Conservation (phyloP, 2,888 invertebrate species). For the Brenthis hecate region DNA sequence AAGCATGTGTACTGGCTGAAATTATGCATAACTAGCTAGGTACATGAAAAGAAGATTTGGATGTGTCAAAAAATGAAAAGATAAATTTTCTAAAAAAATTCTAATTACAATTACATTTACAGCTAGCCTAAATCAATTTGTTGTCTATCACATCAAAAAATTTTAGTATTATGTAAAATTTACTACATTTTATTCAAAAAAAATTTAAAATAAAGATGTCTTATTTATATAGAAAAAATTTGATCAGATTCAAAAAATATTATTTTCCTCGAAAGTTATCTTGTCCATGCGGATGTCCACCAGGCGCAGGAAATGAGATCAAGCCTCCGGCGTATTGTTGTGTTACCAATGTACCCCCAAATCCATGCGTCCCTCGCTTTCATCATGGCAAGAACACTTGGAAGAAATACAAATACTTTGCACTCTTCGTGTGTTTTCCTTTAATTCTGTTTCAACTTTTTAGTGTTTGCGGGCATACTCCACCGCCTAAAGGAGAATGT, state of each 20-base stretch:
- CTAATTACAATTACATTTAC: too few species aligned
- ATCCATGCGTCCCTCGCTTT: constrained; percentile 57
- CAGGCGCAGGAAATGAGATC: constrained; percentile 52
- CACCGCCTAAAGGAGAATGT: constrained; percentile 53
- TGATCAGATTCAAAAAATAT: constrained; percentile 46
- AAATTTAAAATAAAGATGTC: constrained; percentile 15
- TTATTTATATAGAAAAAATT: constrained; percentile 16
- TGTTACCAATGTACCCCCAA: constrained; percentile 52
- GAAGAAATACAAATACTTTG: constrained; percentile 59
- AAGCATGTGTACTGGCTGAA: too few species aligned
- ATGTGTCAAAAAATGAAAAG: too few species aligned
- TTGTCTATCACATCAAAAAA: not conserved
- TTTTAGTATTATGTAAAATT: constrained; percentile 4
- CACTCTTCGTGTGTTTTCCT: constrained; percentile 60
- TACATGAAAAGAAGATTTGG: too few species aligned
- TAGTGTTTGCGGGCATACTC: constrained; percentile 46
- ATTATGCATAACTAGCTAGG: too few species aligned
- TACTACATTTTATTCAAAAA: not conserved
- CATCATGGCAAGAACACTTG: constrained; percentile 56
- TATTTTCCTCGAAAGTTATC: constrained; percentile 55
- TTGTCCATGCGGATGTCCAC: constrained; percentile 51
- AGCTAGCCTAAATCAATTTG: not conserved
- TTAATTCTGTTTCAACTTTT: constrained; percentile 57
- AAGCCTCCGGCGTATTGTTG: constrained; percentile 52
- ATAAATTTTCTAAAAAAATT: too few species aligned